These are phyloP conservation scores for Microplitis mediator DNA, from an alignment of 1,140 invertebrate genomes.

Conservation along the genomic window DNA sequence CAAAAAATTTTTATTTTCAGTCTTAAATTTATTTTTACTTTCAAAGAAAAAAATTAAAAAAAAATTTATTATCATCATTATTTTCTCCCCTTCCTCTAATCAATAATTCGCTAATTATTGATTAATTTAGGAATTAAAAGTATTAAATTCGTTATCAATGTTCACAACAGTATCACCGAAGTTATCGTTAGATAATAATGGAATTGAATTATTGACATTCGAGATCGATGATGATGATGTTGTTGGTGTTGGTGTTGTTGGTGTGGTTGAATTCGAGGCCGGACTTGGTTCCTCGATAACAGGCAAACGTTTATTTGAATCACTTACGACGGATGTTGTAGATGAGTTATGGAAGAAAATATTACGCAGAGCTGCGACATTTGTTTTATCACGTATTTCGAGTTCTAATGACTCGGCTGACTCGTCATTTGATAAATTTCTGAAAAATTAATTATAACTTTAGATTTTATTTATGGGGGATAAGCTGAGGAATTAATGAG, in stretches of 20 bases:
- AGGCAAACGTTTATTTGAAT: slow-evolving; percentile 52
- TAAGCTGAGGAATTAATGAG: no score
- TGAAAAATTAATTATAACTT: not conserved
- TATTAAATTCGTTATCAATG: no score
- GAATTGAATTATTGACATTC: slow-evolving; percentile 11
- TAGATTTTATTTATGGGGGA: no score
- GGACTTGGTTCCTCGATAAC: slow-evolving; percentile 51
- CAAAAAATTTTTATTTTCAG: not conserved
- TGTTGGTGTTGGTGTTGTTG: no score
- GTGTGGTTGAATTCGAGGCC: no score
- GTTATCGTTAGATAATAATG: not conserved
- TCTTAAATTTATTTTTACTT: slow-evolving; percentile 17
- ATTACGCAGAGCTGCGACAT: slow-evolving; percentile 50
- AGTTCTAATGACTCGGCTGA: slow-evolving; percentile 31
- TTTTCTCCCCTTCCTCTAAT: no score
- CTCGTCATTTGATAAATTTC: slow-evolving; percentile 39
- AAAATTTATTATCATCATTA: no score
- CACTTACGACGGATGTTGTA: slow-evolving; percentile 10
- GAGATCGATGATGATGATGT: not conserved
- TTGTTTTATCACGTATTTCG: slow-evolving; percentile 44
- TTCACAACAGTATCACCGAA: no score
- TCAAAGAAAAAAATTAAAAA: no score
- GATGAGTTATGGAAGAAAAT: slow-evolving; percentile 52
- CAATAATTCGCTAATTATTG: no score
- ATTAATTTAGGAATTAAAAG: no score